Conservation (phyloP, 2,797 vertebrate genomes). For the Spheniscus humboldti region DNA sequence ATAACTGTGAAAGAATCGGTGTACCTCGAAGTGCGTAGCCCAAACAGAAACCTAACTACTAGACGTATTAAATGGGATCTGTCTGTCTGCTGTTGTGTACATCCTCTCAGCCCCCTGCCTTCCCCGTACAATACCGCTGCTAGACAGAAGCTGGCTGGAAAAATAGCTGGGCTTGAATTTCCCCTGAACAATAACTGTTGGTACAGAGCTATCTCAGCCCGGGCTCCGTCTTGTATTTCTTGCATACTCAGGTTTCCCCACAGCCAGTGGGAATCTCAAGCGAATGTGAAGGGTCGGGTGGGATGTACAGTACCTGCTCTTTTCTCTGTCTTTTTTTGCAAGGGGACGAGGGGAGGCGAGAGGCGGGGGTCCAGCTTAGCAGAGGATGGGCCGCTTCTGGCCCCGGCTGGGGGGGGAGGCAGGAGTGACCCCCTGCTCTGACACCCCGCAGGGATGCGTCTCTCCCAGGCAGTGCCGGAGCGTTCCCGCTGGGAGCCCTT, state of each 20-base stretch:
- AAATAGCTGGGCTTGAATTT: not conserved
- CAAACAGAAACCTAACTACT: not conserved
- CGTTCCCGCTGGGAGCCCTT: not conserved
- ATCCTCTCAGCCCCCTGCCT: not conserved
- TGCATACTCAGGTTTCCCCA: fast-evolving
- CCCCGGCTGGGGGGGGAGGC: not conserved
- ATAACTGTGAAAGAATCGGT: slow-evolving; percentile 6
- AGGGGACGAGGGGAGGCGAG: fast-evolving
- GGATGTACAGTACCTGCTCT: not conserved
- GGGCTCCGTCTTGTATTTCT: not conserved
- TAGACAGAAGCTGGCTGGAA: not conserved
- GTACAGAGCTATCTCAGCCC: not conserved
- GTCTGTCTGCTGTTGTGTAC: not conserved
- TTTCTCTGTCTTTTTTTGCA: not conserved
- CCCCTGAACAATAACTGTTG: not conserved
- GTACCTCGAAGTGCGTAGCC: not conserved
- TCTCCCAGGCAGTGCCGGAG: not conserved
- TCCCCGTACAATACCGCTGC: not conserved
- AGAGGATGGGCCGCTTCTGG: not conserved
- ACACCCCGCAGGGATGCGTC: fast-evolving
- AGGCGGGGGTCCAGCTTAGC: not conserved
- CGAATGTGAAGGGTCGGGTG: fast-evolving
- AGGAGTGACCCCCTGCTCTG: not conserved
- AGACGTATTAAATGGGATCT: not conserved
- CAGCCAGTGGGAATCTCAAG: not conserved